Evolutionary conservation across 2,888 invertebrate species (phyloP).

Genomic region (Calephelis perditalis): DNA sequence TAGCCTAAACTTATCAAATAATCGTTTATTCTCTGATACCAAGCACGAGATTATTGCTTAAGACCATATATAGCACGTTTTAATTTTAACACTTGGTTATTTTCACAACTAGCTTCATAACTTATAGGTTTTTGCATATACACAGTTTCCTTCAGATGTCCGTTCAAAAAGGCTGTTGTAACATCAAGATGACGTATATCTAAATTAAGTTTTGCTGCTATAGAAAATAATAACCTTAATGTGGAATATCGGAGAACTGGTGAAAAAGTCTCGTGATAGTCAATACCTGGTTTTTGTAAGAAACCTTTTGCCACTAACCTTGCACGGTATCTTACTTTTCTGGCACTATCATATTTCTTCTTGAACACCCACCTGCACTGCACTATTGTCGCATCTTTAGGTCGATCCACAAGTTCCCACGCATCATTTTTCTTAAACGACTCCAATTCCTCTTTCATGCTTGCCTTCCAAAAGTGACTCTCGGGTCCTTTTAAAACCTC

Average conservation of each 20-base stretch:
- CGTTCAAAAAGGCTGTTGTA: not conserved
- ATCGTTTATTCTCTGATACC: conserved; percentile 16
- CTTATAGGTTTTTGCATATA: not conserved
- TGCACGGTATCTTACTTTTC: too few relatives aligned
- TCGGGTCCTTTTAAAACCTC: conserved; percentile 12
- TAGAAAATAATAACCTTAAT: too few relatives aligned
- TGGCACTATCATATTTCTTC: too few relatives aligned
- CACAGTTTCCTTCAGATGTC: conserved; percentile 1
- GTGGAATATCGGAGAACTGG: too few relatives aligned
- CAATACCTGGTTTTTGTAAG: too few relatives aligned
- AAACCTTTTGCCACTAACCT: too few relatives aligned
- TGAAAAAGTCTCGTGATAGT: too few relatives aligned
- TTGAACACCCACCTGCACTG: too few relatives aligned
- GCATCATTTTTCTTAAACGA: too few relatives aligned
- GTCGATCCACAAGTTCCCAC: too few relatives aligned
- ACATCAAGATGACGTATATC: not conserved
- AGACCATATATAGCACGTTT: conserved; percentile 1
- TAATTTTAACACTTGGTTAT: conserved; percentile 1
- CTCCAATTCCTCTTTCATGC: not conserved
- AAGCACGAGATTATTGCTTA: conserved; percentile 5
- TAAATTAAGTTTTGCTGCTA: too few relatives aligned
- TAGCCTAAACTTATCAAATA: conserved; percentile 18
- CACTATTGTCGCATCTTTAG: too few relatives aligned
- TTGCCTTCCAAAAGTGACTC: not conserved
- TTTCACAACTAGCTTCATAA: not conserved